Conservation (phyloP, 2,113 vertebrate genomes). For the Etheostoma spectabile region DNA sequence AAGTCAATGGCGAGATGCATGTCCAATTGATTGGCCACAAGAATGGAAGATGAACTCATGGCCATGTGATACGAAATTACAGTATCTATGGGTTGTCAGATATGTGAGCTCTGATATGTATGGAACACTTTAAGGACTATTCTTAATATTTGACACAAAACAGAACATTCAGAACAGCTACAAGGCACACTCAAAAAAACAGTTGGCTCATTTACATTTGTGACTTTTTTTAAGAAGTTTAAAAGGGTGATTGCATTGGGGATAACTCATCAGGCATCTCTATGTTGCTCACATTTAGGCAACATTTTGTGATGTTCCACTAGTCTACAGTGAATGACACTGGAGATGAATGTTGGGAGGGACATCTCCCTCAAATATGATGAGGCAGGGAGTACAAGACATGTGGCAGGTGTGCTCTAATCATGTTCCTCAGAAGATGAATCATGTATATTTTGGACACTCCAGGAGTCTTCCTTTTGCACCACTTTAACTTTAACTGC, state of each 20-base stretch:
- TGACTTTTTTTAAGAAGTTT: background rate
- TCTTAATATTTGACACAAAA: slow-evolving; percentile 1
- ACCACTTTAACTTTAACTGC: too few relatives aligned
- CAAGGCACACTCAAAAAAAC: background rate
- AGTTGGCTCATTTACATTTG: background rate
- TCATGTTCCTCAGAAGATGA: background rate
- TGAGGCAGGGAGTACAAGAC: background rate
- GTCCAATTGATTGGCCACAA: slow-evolving; percentile 47
- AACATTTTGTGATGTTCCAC: background rate
- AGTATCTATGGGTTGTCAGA: slow-evolving; percentile 12
- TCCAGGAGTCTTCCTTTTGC: background rate
- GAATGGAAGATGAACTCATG: slow-evolving; percentile 27
- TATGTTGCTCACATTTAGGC: background rate
- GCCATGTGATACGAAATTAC: slow-evolving; percentile 18
- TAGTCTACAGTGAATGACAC: background rate
- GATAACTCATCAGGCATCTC: too few relatives aligned
- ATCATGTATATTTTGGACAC: background rate
- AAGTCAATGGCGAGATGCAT: slow-evolving; percentile 33
- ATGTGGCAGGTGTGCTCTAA: background rate
- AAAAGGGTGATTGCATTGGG: background rate
- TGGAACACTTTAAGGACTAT: background rate
- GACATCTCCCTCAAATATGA: background rate
- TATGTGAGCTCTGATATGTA: slow-evolving; percentile 11
- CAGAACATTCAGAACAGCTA: background rate
- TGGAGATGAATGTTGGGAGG: background rate